Percentiles rank a stretch among this genome's conserved stretches.
Evolutionary conservation across 2,113 vertebrate species (phyloP).

Genomic region (Romanogobio albipinnatus): DNA sequence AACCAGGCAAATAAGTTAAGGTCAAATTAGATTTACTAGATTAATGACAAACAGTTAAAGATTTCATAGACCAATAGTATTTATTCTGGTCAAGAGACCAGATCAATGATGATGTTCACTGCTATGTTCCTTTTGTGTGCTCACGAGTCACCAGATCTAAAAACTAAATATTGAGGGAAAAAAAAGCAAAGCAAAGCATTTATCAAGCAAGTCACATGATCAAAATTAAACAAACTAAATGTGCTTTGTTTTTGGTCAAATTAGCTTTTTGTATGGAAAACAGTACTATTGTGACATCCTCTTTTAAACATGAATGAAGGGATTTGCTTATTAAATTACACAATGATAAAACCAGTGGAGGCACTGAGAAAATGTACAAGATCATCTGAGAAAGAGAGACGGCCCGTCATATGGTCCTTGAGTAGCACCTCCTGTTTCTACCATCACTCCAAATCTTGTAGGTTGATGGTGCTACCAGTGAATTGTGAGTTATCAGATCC

Average conservation of each 20-base stretch:
- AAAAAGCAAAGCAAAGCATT: background rate
- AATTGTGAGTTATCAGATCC: slow-evolving; percentile 86
- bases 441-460: slow-evolving; percentile 89
- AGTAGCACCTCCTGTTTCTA: background rate
- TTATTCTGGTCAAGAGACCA: slow-evolving; percentile 5
- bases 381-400: background rate
- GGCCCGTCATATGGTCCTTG: background rate
- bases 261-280: background rate
- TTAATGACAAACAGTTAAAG: background rate
- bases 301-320: background rate
- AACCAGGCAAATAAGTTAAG: slow-evolving; percentile 14
- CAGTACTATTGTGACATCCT: background rate
- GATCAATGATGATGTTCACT: background rate
- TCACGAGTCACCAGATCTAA: background rate
- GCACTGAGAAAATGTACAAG: slow-evolving; percentile 4
- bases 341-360: slow-evolving; percentile 6
- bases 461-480: slow-evolving; percentile 93
- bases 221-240: slow-evolving; percentile 2
- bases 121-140: background rate
- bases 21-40: background rate
- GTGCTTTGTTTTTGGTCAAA: slow-evolving; percentile 12
- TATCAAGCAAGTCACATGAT: slow-evolving; percentile 8
- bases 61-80: slow-evolving; percentile 15
- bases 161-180: background rate
- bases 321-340: background rate